Conservation (phyloP, 2,113 vertebrate genomes). For the Donacobius atricapilla region DNA sequence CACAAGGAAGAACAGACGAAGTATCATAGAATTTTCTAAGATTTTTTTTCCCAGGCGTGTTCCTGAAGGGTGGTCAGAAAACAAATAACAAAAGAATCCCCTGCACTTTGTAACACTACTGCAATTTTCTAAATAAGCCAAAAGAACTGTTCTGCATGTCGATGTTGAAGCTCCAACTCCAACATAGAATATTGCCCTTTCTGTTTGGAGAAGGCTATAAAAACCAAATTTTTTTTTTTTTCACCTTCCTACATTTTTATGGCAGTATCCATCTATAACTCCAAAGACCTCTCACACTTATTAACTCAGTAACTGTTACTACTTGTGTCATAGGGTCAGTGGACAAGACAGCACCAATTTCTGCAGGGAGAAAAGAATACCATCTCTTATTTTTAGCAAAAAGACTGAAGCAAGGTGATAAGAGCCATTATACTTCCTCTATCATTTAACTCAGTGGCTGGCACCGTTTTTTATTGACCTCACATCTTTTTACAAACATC, state of each 20-base stretch:
- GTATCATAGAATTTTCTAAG: not conserved
- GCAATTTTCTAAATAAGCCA: not conserved
- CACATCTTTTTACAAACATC: not conserved
- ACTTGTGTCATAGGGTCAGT: not conserved
- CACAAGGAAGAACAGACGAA: not conserved
- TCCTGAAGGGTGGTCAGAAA: not conserved
- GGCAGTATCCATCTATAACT: not conserved
- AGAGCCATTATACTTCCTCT: not conserved
- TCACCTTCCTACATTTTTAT: not conserved
- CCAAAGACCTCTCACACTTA: not conserved
- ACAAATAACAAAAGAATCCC: not conserved
- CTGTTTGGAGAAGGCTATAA: not conserved
- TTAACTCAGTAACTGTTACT: not conserved
- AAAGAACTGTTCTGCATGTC: not conserved
- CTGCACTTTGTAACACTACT: fast-evolving
- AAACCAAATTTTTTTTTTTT: not conserved
- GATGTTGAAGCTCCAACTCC: not conserved
- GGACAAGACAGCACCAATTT: not conserved
- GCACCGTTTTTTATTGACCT: not conserved
- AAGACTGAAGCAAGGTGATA: not conserved
- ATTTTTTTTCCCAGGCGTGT: not conserved
- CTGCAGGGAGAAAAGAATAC: not conserved
- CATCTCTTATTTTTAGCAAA: not conserved
- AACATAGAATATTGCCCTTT: not conserved
- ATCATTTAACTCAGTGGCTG: not conserved